These are phyloP conservation scores for Tragelaphus strepsiceros DNA, from an alignment of 2,113 vertebrate genomes.

Conservation along the genomic window DNA sequence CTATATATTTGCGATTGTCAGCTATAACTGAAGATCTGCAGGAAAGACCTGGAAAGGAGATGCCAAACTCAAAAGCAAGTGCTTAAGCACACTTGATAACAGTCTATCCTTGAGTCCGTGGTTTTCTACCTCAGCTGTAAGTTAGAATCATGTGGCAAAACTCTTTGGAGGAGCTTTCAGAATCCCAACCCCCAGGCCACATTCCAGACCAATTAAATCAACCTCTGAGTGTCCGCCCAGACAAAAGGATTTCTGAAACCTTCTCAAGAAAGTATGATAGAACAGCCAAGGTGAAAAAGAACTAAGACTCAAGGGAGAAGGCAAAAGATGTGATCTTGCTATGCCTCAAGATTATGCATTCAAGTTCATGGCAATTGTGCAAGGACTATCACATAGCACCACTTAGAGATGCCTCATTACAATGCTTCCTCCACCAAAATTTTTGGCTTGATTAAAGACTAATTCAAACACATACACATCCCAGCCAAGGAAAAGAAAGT, in stretches of 20 bases:
- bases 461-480: conserved; percentile 7
- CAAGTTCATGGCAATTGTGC: not conserved
- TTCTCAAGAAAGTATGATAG: not conserved
- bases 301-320: not conserved
- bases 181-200: not conserved
- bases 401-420: not conserved
- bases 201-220: not conserved
- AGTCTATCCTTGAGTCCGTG: not conserved
- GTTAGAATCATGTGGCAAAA: not conserved
- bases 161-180: not conserved
- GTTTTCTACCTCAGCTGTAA: not conserved
- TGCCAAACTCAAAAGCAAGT: not conserved
- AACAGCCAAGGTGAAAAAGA: not conserved
- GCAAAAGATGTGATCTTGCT: not conserved
- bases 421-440: not conserved
- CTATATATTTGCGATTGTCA: not conserved
- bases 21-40: not conserved
- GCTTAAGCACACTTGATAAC: not conserved
- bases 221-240: not conserved
- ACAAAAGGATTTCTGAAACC: not conserved
- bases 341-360: not conserved
- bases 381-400: not conserved
- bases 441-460: not conserved
- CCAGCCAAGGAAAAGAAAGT: not conserved
- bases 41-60: not conserved